Base-by-base conservation (phyloP, 2,888 invertebrate genomes). In the Crossocerus cetratus region DNA sequence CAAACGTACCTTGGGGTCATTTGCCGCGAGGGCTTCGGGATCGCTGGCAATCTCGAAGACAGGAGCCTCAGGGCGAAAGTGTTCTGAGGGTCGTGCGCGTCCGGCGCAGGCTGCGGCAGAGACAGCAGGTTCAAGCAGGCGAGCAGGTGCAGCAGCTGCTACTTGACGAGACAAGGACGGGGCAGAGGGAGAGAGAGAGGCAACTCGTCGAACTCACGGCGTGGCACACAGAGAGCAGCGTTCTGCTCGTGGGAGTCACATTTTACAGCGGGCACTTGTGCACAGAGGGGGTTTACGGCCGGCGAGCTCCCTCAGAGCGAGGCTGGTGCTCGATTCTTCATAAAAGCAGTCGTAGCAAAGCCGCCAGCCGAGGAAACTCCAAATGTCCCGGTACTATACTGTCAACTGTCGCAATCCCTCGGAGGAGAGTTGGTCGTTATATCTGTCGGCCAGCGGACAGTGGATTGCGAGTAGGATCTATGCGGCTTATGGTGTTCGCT, bases 1-100 rank as follows among this genome's bases (percentile, higher is more conserved):
- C n/a, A 57, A 42, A 66, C 74, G n/a, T 77, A 81, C 78, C 78
- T 81, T 61, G 43, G 45, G 61, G 49, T 77, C 68, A 72, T 78
- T 55, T 62, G 49, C 49, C 49, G 49, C 11, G 49, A 16, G 14
- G 14, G 49, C 14, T 16, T 49, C 49, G 49, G n/a, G 16, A 21
- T 56, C 16, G 21, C 16, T 64, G 44, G 53, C 54, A 63, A 53
- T 32, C 32, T 32, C 32, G 4, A 32, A 11, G 1, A 32, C 5
- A 32, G 32, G 32, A 11, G 1, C 5, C 8, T 32, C 11, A 11
- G 11, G 32, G 32, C 32, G 32, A 32, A 32, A 32, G 32, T 32
- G 32, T n/a, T n/a, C n/a, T n/a, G n/a, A n/a, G n/a, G n/a, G n/a
- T n/a, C n/a, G n/a, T n/a, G n/a, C n/a, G n/a, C n/a, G n/a, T 32